Percentiles rank a stretch among this genome's conserved stretches.
Evolutionary conservation across 2,797 vertebrate genomes (phyloP).

Genomic region (Amblyraja radiata): DNA sequence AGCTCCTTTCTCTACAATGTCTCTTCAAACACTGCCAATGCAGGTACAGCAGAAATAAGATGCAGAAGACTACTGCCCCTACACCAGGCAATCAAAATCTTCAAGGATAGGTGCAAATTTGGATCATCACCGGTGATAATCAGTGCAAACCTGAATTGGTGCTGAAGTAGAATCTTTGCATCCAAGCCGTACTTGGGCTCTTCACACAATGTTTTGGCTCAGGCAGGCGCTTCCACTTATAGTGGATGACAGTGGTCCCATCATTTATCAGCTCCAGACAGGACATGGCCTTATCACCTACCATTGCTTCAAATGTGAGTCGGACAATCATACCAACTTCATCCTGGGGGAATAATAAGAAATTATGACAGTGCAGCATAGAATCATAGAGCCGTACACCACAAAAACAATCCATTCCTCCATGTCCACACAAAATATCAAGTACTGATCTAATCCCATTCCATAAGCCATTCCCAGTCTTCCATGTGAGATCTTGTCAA

Average conservation of each 20-base stretch:
- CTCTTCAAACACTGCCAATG: not conserved
- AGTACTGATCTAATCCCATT: too few relatives aligned
- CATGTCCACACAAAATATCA: too few relatives aligned
- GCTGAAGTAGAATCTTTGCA: constrained; percentile 71
- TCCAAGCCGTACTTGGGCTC: constrained; percentile 46
- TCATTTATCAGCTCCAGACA: constrained; percentile 69
- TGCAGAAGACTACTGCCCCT: not conserved
- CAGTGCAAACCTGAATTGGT: constrained; percentile 63
- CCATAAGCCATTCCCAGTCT: too few relatives aligned
- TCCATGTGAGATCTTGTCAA: too few relatives aligned
- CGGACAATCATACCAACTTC: constrained; percentile 66
- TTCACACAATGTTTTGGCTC: constrained; percentile 47
- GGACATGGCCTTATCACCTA: constrained; percentile 62
- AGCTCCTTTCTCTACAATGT: not conserved
- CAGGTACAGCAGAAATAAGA: not conserved
- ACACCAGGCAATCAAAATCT: not conserved
- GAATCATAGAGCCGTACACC: too few relatives aligned
- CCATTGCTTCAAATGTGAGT: constrained; percentile 67
- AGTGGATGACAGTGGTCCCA: constrained; percentile 75
- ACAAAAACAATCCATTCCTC: too few relatives aligned
- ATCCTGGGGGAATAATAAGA: constrained; percentile 50
- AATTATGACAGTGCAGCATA: not conserved
- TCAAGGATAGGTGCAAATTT: not conserved
- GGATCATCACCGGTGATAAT: not conserved
- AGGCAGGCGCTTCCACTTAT: constrained; percentile 69